Conservation (phyloP, 2,888 invertebrate genomes). For the Lasioglossum vierecki region DNA sequence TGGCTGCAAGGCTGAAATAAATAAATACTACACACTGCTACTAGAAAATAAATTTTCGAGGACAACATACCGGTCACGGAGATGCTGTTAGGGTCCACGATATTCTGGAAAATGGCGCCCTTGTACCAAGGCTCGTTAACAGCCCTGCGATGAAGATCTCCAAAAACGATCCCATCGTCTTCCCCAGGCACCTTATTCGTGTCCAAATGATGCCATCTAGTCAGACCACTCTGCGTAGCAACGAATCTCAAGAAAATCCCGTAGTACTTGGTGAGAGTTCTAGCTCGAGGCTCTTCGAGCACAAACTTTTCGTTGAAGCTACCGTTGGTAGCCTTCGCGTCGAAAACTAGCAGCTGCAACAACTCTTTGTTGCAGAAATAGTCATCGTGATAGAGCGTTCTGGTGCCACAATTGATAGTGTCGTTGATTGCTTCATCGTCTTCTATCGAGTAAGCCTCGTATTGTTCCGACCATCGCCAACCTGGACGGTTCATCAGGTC, state of each 20-base stretch:
- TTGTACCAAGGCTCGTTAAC: constrained; percentile 97
- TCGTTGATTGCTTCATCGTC: constrained; percentile 66
- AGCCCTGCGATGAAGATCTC: constrained; percentile 90
- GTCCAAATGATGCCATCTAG: constrained; percentile 90
- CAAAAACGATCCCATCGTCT: constrained; percentile 86
- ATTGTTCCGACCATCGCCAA: constrained; percentile 88
- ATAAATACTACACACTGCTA: too few relatives aligned
- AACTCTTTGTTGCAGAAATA: constrained; percentile 94
- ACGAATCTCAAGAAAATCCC: constrained; percentile 92
- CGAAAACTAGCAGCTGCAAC: constrained; percentile 93
- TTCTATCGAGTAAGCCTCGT: constrained; percentile 80
- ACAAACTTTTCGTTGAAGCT: constrained; percentile 82
- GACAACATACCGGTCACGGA: constrained; percentile 77
- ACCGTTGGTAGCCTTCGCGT: constrained; percentile 90
- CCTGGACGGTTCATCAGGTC: constrained; percentile 86
- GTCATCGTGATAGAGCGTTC: constrained; percentile 88
- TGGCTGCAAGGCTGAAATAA: too few relatives aligned
- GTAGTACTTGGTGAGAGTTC: constrained; percentile 87
- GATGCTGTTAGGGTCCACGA: constrained; percentile 88
- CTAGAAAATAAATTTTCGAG: neutral
- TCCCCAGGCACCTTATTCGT: constrained; percentile 50
- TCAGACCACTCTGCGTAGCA: constrained; percentile 95
- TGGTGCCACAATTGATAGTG: constrained; percentile 75
- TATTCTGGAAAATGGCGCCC: constrained; percentile 94
- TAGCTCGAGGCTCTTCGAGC: constrained; percentile 34